Base-by-base conservation (phyloP, 2,797 vertebrate genomes). In the Salarias fasciatus region DNA sequence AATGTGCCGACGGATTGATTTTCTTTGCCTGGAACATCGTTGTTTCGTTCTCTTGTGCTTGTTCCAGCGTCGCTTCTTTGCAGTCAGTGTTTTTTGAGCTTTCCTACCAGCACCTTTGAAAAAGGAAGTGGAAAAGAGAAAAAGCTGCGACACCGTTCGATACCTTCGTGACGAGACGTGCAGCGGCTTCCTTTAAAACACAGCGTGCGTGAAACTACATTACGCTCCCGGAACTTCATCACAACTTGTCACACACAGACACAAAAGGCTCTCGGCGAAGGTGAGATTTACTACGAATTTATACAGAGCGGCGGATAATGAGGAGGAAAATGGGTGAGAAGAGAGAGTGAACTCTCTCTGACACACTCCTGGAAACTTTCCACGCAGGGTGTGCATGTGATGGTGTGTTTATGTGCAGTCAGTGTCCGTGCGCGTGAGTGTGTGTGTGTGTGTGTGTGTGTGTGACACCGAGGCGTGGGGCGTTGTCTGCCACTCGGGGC, bases 401-500 rank as follows among this genome's bases (percentile, higher is more conserved):
- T 14, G 45, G 46, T 30, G 54, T 53, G 41, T 31, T 11, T 44
- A 46, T 49, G 24, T 64, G 33, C 15, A 13, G 24, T 55, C 55
- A 24, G 50, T 38, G 45, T 67, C 36, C 10, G 49, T 49, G 24
- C 64, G 33, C 53, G 57, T 51, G 41, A 63, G n/a, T 52, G 1
- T 51, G 24, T 8, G 11, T 57, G 24, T 30, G 14, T 44, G 31
- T 62, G 61, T 35, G 51, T 48, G 45, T 50, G 58, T 63, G 60
- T 72, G 71, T 65, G 75, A 82, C 74, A 80, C 53, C 0, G 37
- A 75, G 81, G 64, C 53, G 29, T 31, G 59, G 75, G 80, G 83
- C 54, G 77, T 83, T 86, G 77, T 86, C 78, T 83, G 86, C 84
- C 86, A 81, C 85, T 76, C 70, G 63, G 84, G 81, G 86, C 82